Evolutionary conservation across 2,113 vertebrate species (phyloP).

Genomic region (Apistogramma diplotaenia): DNA sequence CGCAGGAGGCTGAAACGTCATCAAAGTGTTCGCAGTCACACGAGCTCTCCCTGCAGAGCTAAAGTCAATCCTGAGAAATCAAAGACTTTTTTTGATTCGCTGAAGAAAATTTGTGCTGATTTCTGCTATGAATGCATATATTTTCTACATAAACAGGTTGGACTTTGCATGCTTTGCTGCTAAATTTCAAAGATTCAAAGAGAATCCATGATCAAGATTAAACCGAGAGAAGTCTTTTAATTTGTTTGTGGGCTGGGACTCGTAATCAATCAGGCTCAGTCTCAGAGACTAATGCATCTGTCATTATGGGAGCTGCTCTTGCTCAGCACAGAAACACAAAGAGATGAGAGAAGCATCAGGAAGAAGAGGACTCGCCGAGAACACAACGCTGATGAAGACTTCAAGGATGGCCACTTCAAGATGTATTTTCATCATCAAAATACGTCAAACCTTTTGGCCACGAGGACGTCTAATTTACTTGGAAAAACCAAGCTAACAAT

Average conservation of each 20-base stretch:
- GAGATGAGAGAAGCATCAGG: not conserved
- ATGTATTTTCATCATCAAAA: not conserved
- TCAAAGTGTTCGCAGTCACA: slow-evolving; percentile 5
- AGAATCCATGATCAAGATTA: slow-evolving; percentile 17
- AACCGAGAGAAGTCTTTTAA: slow-evolving; percentile 36
- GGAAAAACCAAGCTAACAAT: not conserved
- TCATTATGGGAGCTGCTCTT: not conserved
- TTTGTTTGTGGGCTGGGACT: slow-evolving; percentile 21
- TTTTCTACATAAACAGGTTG: not conserved
- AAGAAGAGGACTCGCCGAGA: not conserved
- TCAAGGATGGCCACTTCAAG: not conserved
- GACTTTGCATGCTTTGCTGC: not conserved
- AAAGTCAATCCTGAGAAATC: not conserved
- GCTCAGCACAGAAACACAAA: not conserved
- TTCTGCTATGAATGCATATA: not conserved
- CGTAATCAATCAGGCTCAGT: slow-evolving; percentile 26
- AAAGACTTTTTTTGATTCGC: not conserved
- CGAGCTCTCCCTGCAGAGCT: not conserved
- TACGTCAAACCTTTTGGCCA: not conserved
- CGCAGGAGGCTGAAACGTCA: slow-evolving; percentile 11
- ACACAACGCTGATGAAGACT: not conserved
- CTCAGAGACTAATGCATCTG: not conserved
- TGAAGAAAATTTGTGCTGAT: not conserved
- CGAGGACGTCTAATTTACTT: not conserved
- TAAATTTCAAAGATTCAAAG: not conserved